A percentile compares a stretch with the other conserved stretches of the same genome.
These are phyloP conservation scores for Yponomeuta evonymella DNA, from an alignment of 2,888 invertebrate species.

Conservation along the genomic window DNA sequence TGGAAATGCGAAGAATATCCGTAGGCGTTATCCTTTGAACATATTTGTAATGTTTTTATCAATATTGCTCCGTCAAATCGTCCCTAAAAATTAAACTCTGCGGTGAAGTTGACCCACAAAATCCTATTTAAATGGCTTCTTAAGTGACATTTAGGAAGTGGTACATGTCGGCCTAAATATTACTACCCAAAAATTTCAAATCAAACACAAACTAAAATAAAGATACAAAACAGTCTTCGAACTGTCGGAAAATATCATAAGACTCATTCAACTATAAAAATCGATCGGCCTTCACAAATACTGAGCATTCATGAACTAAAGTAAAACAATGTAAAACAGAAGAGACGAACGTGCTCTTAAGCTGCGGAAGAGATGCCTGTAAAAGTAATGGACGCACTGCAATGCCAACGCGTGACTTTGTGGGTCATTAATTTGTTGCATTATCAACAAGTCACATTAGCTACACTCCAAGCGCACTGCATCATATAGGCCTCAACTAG, in stretches of 20 bases:
- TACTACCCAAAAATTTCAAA: not conserved
- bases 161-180: too few species aligned
- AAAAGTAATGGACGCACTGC: constrained; percentile 12
- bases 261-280: not conserved
- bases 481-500: constrained; percentile 53
- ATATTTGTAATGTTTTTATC: too few species aligned
- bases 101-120: too few species aligned
- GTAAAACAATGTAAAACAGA: not conserved
- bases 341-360: constrained; percentile 9
- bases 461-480: constrained; percentile 34
- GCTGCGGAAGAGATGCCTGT: not conserved
- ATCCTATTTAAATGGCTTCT: too few species aligned
- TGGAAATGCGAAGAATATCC: too few species aligned
- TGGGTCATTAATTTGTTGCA: constrained; percentile 37
- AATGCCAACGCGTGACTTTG: constrained; percentile 27
- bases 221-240: not conserved
- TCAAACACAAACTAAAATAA: not conserved
- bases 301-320: not conserved
- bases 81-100: too few species aligned
- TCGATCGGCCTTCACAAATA: not conserved
- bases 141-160: too few species aligned
- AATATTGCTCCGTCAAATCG: too few species aligned
- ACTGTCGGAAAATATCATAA: too few species aligned
- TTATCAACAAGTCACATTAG: constrained; percentile 36
- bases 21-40: too few species aligned